These are phyloP conservation scores for Zoanthus sociatus DNA, from an alignment of 92 coral and sea anemone species.

Conservation along the genomic window DNA sequence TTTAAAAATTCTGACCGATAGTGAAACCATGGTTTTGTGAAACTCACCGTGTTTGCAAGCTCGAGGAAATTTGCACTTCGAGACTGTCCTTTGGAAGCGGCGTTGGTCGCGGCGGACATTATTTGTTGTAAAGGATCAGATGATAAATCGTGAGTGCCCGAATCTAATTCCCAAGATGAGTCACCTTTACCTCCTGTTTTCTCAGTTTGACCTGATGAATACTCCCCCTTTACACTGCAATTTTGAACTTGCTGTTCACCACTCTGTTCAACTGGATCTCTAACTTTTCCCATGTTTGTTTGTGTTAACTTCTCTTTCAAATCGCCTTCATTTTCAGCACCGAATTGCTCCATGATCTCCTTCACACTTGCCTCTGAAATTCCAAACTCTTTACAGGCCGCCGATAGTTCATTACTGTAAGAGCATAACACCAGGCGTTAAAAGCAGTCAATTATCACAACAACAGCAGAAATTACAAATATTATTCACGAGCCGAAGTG, in stretches of 20 bases:
- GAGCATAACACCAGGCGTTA: conserved; percentile 53
- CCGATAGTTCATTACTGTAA: conserved; percentile 74
- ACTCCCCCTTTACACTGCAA: conserved; percentile 52
- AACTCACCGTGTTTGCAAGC: conserved; percentile 97
- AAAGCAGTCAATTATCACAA: conserved; percentile 22
- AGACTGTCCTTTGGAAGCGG: conserved; percentile 79
- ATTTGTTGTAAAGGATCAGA: conserved; percentile 84
- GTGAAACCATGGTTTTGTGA: neutral
- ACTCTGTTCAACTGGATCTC: conserved; percentile 1
- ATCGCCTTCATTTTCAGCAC: conserved; percentile 47
- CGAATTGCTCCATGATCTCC: conserved; percentile 78
- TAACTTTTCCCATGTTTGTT: conserved; percentile 21
- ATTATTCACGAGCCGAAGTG: conserved; percentile 38
- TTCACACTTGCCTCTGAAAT: conserved; percentile 70
- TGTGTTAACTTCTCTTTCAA: conserved; percentile 48
- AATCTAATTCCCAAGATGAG: conserved; percentile 81
- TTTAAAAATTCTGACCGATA: neutral
- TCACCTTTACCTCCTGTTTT: conserved; percentile 73
- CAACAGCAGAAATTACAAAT: conserved; percentile 31
- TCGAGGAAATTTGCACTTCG: conserved; percentile 94
- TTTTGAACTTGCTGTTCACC: conserved; percentile 41
- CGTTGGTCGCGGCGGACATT: conserved; percentile 78
- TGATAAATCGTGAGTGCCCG: conserved; percentile 82
- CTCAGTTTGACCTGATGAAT: conserved; percentile 60
- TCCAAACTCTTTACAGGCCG: conserved; percentile 71